A percentile compares a stretch with the other conserved stretches of the same genome.
These are phyloP conservation scores for Acanthornis magna DNA, from an alignment of 2,797 vertebrate genomes.

Conservation along the genomic window DNA sequence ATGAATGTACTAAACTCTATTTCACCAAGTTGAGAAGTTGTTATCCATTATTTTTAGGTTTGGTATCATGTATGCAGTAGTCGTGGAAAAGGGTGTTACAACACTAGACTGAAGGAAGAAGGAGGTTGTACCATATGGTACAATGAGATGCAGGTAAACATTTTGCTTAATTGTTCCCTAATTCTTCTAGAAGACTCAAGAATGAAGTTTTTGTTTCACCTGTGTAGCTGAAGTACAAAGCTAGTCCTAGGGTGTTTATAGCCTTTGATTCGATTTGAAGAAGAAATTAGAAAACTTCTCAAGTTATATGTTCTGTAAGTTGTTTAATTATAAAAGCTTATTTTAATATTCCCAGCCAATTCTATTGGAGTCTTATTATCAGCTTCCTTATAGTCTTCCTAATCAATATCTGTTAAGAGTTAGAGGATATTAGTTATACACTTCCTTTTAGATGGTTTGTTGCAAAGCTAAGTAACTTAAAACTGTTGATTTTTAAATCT, in stretches of 20 bases:
- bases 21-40: background rate
- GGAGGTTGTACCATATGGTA: slow-evolving; percentile 99
- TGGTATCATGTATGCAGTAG: slow-evolving; percentile 97
- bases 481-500: background rate
- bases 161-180: background rate
- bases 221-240: background rate
- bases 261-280: background rate
- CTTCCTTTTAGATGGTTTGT: background rate
- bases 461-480: background rate
- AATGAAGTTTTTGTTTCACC: background rate
- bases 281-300: background rate
- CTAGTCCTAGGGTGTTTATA: background rate
- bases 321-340: background rate
- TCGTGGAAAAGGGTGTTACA: slow-evolving; percentile 92
- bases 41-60: slow-evolving; percentile 77
- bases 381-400: background rate
- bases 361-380: background rate
- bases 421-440: background rate
- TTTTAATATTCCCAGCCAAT: background rate
- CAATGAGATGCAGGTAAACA: slow-evolving; percentile 93
- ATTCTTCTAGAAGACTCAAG: background rate
- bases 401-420: background rate
- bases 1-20: background rate
- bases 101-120: slow-evolving; percentile 93
- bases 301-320: background rate